phyloP scores from a whole-genome alignment of 2,113 vertebrate species.

The Xenopus borealis region DNA sequence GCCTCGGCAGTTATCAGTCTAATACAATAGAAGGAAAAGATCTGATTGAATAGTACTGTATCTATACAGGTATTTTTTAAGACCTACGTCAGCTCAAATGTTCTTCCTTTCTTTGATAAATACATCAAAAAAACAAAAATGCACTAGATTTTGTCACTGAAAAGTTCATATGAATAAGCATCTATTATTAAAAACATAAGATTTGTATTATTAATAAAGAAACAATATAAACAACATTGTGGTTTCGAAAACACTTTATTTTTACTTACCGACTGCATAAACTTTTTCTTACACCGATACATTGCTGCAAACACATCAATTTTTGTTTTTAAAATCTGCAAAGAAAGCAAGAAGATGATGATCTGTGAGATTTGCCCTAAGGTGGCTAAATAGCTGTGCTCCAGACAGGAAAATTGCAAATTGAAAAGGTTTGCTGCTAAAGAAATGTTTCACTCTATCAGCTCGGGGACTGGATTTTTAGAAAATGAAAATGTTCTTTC shows the following conservation, averaged over 20 bases:
- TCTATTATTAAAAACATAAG: too few relatives aligned
- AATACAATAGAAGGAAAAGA: too few relatives aligned
- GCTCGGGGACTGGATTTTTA: constrained; percentile 27
- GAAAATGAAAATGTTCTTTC: constrained; percentile 19
- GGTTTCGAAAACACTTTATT: neutral
- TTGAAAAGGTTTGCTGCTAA: constrained; percentile 19
- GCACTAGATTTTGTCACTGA: too few relatives aligned
- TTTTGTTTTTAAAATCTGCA: constrained; percentile 27
- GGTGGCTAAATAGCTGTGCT: constrained; percentile 24
- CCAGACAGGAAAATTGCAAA: constrained; percentile 39
- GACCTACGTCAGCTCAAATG: too few relatives aligned
- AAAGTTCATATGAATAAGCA: too few relatives aligned
- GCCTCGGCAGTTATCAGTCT: too few relatives aligned
- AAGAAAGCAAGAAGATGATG: constrained; percentile 41
- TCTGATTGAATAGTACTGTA: too few relatives aligned
- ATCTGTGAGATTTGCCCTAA: constrained; percentile 38
- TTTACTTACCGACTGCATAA: neutral
- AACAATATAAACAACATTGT: too few relatives aligned
- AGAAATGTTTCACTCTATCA: constrained; percentile 22
- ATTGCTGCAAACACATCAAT: constrained; percentile 40
- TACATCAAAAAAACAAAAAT: too few relatives aligned
- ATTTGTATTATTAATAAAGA: too few relatives aligned
- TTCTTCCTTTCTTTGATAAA: too few relatives aligned
- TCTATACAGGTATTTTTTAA: too few relatives aligned
- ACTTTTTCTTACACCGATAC: constrained; percentile 14